Conservation (phyloP, 2,797 vertebrate genomes). For the Sebastes elongatus region DNA sequence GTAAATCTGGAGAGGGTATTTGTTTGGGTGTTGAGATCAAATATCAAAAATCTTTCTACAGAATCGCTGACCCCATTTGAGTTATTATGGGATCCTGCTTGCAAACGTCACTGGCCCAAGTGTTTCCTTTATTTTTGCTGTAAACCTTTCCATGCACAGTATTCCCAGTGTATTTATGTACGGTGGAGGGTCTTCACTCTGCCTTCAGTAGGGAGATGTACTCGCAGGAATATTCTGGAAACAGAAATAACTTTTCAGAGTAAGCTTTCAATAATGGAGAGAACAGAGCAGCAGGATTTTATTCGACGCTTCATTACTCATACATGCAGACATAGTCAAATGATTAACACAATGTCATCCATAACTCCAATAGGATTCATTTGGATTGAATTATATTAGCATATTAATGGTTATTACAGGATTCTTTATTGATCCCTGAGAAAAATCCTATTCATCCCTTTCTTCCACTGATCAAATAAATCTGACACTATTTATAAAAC, state of each 20-base stretch:
- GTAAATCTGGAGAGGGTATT: too few species aligned
- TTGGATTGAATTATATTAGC: constrained; percentile 16
- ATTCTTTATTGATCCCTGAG: constrained; percentile 42
- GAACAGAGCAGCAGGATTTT: neutral
- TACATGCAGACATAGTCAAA: constrained; percentile 9
- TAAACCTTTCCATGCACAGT: neutral
- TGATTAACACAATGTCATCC: constrained; percentile 44
- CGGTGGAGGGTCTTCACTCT: neutral
- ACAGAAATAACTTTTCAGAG: constrained; percentile 4
- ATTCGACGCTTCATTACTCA: constrained; percentile 21
- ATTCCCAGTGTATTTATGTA: neutral
- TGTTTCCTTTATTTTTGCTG: neutral
- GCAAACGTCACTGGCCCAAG: neutral
- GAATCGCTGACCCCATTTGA: too few species aligned
- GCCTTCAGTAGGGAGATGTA: neutral
- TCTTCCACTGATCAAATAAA: constrained; percentile 25
- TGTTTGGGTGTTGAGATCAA: too few species aligned
- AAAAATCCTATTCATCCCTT: constrained; percentile 10
- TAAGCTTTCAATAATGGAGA: constrained; percentile 3
- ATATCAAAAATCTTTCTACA: too few species aligned
- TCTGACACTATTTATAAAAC: constrained; percentile 12
- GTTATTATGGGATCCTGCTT: too few species aligned
- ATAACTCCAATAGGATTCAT: constrained; percentile 24
- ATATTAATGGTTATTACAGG: constrained; percentile 35
- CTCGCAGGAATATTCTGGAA: neutral